Percentiles rank a stretch among this genome's conserved stretches.
These are phyloP conservation scores for Dipodomys merriami DNA, from an alignment of 2,113 vertebrate genomes.

Conservation along the genomic window DNA sequence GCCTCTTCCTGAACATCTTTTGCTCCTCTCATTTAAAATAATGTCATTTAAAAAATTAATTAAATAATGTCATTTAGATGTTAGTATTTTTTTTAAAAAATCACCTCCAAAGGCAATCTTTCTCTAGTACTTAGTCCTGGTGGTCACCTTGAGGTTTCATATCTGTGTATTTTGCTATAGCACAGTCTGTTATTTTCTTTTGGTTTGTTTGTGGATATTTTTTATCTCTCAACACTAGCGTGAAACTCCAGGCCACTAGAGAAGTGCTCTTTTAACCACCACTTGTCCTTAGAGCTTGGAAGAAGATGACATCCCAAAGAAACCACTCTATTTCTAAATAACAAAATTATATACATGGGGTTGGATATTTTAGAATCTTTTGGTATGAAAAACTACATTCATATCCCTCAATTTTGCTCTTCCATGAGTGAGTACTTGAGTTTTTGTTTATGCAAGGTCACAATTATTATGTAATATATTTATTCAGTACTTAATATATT, in stretches of 20 bases:
- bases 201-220: neutral
- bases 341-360: neutral
- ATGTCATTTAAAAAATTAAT: too few species aligned
- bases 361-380: neutral
- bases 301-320: neutral
- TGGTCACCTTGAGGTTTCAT: neutral
- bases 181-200: neutral
- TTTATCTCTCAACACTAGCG: neutral
- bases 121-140: neutral
- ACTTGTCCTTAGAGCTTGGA: neutral
- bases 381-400: neutral
- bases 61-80: neutral
- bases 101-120: neutral
- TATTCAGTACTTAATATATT: neutral
- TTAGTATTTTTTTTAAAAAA: neutral
- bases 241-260: neutral
- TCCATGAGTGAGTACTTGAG: neutral
- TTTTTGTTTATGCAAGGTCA: neutral
- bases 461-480: neutral
- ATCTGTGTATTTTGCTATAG: neutral
- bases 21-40: neutral
- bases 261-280: slow-evolving; percentile 1
- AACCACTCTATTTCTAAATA: neutral
- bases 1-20: neutral
- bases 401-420: neutral